Percentiles rank a stretch among this genome's conserved stretches.
These are phyloP conservation scores for Rhogogaster chlorosoma DNA, from an alignment of 2,888 invertebrate species.

Conservation along the genomic window DNA sequence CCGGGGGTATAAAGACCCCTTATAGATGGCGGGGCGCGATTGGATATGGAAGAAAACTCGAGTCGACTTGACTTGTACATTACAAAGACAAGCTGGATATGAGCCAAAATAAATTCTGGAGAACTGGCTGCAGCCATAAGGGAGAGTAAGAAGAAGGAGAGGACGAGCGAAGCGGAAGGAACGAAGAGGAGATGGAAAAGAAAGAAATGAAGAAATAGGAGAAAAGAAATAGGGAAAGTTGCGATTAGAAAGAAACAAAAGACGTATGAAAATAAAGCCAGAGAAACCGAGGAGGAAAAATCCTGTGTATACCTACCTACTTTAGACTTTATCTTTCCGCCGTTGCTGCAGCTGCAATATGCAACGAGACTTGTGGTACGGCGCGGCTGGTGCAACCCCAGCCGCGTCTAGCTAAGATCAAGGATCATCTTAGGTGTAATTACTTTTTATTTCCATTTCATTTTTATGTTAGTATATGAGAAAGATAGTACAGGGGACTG, in stretches of 20 bases:
- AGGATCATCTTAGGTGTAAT: background rate
- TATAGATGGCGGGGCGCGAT: slow-evolving; percentile 39
- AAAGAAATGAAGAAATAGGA: background rate
- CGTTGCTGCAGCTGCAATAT: background rate
- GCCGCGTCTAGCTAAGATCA: background rate
- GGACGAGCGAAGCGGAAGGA: background rate
- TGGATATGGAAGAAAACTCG: slow-evolving; percentile 37
- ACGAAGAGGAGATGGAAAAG: background rate
- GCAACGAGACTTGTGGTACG: background rate
- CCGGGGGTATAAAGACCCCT: slow-evolving; percentile 26
- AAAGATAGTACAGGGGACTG: background rate
- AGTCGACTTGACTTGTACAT: slow-evolving; percentile 29
- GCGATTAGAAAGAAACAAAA: background rate
- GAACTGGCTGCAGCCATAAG: background rate
- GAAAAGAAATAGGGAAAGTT: background rate
- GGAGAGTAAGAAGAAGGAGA: background rate
- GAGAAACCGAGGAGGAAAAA: background rate
- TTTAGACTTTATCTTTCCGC: background rate
- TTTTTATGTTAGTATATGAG: background rate
- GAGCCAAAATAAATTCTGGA: slow-evolving; percentile 45
- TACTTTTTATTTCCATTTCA: background rate
- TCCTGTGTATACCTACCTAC: background rate
- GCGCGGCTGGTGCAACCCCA: background rate
- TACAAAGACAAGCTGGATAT: slow-evolving; percentile 47
- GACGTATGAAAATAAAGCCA: background rate